Conservation (phyloP, 2,113 vertebrate genomes). For the Phrynosoma platyrhinos region DNA sequence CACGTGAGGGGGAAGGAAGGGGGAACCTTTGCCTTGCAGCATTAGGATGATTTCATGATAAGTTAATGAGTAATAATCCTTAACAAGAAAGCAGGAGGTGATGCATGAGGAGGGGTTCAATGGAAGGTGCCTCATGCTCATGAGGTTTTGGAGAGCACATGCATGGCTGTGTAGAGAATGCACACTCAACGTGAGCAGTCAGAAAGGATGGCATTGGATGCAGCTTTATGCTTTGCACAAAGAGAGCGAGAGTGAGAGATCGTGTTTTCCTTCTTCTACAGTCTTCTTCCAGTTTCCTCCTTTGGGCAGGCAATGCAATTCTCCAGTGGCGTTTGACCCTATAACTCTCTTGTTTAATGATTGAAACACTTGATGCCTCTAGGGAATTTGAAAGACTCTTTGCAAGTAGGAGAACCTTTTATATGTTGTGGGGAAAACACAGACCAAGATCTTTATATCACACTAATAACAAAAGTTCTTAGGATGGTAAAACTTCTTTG, state of each 20-base stretch:
- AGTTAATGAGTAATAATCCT: neutral
- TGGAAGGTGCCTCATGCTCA: neutral
- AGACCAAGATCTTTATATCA: too few species aligned
- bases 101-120: neutral
- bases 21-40: neutral
- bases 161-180: too few species aligned
- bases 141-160: neutral
- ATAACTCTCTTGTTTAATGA: neutral
- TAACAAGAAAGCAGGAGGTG: neutral
- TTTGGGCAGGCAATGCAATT: neutral
- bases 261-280: too few species aligned
- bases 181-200: too few species aligned
- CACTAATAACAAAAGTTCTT: neutral
- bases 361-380: neutral
- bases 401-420: neutral
- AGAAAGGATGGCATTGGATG: too few species aligned
- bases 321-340: neutral
- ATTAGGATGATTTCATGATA: neutral
- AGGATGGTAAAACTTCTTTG: neutral
- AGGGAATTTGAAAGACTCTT: neutral
- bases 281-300: neutral
- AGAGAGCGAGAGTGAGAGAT: too few species aligned
- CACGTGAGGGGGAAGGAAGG: neutral
- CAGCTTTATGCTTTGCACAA: too few species aligned
- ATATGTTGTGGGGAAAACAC: too few species aligned